phyloP scores from a whole-genome alignment of 2,113 vertebrate genomes.

The Tonatia bakeri region DNA sequence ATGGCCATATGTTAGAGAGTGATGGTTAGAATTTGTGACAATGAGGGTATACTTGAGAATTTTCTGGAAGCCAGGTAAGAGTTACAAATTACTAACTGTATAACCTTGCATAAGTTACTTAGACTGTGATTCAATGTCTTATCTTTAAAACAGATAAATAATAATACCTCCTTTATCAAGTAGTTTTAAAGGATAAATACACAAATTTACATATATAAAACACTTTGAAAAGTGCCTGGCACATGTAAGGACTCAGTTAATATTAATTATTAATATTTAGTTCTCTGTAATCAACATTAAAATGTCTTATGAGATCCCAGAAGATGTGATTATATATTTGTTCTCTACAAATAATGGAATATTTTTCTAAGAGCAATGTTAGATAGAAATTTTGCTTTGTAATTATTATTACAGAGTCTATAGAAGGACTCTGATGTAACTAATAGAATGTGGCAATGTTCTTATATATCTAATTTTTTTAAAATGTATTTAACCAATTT shows the following conservation, averaged over 20 bases:
- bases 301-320: background rate
- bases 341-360: background rate
- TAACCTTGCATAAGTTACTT: background rate
- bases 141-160: background rate
- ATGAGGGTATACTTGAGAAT: background rate
- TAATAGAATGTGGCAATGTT: background rate
- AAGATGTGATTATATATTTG: background rate
- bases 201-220: background rate
- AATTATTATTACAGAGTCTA: no score
- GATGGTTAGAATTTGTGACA: background rate
- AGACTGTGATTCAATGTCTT: background rate
- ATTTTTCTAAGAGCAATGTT: background rate
- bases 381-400: conserved; percentile 5
- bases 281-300: background rate
- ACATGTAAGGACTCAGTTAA: background rate
- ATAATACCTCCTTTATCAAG: background rate
- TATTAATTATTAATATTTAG: background rate
- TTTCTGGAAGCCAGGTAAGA: background rate
- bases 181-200: background rate
- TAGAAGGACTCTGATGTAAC: background rate
- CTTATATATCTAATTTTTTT: conserved; percentile 1
- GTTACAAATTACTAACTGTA: background rate
- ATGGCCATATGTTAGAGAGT: background rate
- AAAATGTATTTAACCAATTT: background rate
- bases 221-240: background rate